Conservation (phyloP, 2,888 invertebrate genomes). For the Caenorhabditis virilis region DNA sequence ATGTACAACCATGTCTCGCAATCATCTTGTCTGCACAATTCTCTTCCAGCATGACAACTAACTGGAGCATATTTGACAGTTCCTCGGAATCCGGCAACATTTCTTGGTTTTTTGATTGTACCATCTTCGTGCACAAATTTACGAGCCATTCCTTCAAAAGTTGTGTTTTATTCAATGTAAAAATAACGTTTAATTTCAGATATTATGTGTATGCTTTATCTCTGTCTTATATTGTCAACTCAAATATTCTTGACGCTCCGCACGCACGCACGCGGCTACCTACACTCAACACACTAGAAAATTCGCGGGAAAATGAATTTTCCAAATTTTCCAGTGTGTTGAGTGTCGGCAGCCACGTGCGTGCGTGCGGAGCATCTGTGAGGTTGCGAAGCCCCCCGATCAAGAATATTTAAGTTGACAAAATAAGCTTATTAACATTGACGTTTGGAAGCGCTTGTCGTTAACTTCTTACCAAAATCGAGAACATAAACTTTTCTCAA, state of each 20-base stretch:
- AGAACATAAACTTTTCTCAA: conserved; percentile 62
- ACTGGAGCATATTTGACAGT: conserved; percentile 60
- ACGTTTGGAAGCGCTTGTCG: too few relatives aligned
- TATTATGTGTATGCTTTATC: too few relatives aligned
- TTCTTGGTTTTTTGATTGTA: conserved; percentile 54
- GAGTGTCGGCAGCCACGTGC: too few relatives aligned
- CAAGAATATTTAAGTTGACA: conserved; percentile 39
- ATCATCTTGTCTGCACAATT: conserved; percentile 57
- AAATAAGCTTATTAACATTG: conserved; percentile 44
- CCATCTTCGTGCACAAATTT: conserved; percentile 61
- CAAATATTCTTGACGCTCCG: too few relatives aligned
- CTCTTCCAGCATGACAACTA: conserved; percentile 54
- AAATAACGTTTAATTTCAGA: too few relatives aligned
- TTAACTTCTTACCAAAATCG: conserved; percentile 59
- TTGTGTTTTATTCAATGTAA: too few relatives aligned
- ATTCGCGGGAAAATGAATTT: too few relatives aligned
- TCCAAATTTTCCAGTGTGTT: neutral
- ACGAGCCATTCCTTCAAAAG: conserved; percentile 49
- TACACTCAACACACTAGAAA: too few relatives aligned
- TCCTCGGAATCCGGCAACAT: conserved; percentile 55
- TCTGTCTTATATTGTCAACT: too few relatives aligned
- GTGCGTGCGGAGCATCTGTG: too few relatives aligned
- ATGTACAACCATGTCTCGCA: conserved; percentile 61
- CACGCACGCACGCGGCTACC: too few relatives aligned
- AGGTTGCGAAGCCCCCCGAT: too few relatives aligned